phyloP scores from a whole-genome alignment of 2,113 vertebrate species.

The Brevimyrus niger region DNA sequence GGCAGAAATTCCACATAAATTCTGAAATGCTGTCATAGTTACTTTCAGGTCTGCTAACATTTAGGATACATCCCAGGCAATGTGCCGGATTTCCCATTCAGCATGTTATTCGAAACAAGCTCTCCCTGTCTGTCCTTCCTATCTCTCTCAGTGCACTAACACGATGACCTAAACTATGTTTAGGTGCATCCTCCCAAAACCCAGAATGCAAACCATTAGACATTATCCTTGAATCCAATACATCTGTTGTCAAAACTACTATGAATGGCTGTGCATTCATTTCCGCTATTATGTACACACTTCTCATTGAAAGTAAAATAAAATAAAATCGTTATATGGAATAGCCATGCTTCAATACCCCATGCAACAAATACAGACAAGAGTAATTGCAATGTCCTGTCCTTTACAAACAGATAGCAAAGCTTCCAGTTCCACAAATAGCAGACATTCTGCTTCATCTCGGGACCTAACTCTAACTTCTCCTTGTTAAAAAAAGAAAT shows the following conservation, averaged over 20 bases:
- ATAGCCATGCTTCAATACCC: not conserved
- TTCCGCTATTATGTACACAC: not conserved
- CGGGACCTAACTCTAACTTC: not conserved
- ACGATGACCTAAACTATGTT: not conserved
- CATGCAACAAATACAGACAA: not conserved
- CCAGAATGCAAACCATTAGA: not conserved
- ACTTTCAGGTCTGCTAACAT: not conserved
- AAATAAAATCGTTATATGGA: not conserved
- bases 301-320: not conserved
- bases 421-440: not conserved
- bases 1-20: not conserved
- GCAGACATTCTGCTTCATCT: not conserved
- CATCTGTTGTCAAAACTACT: not conserved
- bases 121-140: too few relatives aligned
- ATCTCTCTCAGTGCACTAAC: not conserved
- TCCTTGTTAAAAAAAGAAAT: not conserved
- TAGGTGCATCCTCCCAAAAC: not conserved
- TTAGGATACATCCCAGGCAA: not conserved
- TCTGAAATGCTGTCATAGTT: not conserved
- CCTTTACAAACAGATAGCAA: not conserved
- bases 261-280: not conserved
- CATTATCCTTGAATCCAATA: not conserved
- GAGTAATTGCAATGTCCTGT: not conserved
- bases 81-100: not conserved
- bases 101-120: not conserved